These are phyloP conservation scores for Heloderma charlesbogerti DNA, from an alignment of 2,113 vertebrate species.

Conservation along the genomic window DNA sequence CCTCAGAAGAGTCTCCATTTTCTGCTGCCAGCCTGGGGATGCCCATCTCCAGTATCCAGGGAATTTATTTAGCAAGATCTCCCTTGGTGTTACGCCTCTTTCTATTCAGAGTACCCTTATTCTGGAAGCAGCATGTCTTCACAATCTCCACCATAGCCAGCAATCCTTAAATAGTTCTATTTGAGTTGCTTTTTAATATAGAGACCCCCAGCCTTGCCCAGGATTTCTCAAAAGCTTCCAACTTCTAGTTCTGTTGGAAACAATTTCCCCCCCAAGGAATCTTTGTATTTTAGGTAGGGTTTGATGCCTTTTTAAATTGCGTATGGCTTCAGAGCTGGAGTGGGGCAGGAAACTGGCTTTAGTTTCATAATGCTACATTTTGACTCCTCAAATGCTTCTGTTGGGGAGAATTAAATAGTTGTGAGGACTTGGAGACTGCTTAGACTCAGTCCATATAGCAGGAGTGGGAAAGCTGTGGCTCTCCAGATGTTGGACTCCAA, in stretches of 20 bases:
- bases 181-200: background rate
- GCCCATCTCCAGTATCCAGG: background rate
- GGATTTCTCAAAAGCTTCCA: background rate
- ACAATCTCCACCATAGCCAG: background rate
- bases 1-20: background rate
- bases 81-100: background rate
- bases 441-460: background rate
- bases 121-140: background rate
- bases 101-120: background rate
- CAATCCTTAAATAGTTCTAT: background rate
- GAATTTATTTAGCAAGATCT: background rate
- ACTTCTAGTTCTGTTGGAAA: background rate
- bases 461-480: background rate
- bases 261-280: background rate
- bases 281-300: background rate
- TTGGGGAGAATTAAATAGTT: background rate
- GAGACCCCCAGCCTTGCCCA: background rate
- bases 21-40: background rate
- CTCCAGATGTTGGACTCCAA: background rate
- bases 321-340: background rate
- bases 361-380: background rate
- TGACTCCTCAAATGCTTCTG: background rate
- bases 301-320: background rate
- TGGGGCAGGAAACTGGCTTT: background rate
- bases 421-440: background rate